Conservation (phyloP, 2,113 vertebrate species). For the Uria aalge region DNA sequence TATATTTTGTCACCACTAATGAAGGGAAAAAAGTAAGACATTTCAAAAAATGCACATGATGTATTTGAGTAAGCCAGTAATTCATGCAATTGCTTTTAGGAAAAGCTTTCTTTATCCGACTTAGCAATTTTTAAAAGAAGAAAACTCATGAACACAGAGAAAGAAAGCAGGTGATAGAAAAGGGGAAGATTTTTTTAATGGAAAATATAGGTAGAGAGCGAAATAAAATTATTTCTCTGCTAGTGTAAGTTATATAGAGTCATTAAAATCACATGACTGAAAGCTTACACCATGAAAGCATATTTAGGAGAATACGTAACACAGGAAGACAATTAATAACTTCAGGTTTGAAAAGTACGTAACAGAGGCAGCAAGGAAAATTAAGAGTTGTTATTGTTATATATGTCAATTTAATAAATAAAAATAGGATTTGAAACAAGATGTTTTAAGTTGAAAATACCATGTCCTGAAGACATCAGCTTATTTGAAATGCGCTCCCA, state of each 20-base stretch:
- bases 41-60: background rate
- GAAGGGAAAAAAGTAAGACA: background rate
- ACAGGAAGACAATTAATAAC: background rate
- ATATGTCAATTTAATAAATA: background rate
- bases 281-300: background rate
- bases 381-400: background rate
- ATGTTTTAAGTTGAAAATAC: background rate
- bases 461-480: background rate
- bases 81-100: background rate
- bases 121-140: background rate
- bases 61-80: background rate
- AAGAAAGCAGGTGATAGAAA: background rate
- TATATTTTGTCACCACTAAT: slow-evolving; percentile 66
- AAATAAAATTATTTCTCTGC: background rate
- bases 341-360: background rate
- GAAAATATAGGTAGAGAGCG: background rate
- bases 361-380: background rate
- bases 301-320: background rate
- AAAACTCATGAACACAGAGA: background rate
- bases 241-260: background rate
- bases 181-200: background rate
- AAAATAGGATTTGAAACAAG: background rate
- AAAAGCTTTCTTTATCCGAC: background rate
- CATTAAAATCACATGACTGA: background rate
- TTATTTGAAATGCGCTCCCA: background rate